Conservation (phyloP, 2,797 vertebrate species). For the Gadopsis marmoratus region DNA sequence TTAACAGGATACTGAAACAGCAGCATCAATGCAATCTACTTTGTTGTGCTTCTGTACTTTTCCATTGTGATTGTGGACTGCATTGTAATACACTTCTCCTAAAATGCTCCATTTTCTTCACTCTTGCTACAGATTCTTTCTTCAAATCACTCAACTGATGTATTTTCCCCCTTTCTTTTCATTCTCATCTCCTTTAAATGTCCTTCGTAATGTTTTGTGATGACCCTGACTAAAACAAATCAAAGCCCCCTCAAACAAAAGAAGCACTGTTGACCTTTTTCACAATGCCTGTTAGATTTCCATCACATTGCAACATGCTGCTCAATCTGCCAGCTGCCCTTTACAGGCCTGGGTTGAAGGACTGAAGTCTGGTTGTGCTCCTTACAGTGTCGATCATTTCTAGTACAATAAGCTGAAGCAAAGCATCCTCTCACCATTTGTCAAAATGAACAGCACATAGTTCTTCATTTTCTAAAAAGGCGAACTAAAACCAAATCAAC, state of each 20-base stretch:
- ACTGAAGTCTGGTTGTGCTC: neutral
- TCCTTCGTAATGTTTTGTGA: neutral
- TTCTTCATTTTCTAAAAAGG: conserved; percentile 35
- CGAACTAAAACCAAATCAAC: neutral
- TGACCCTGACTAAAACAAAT: conserved; percentile 3
- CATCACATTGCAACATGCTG: conserved; percentile 20
- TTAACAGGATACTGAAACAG: neutral
- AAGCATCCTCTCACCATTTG: neutral
- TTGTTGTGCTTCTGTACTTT: neutral
- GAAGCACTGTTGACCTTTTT: conserved; percentile 37
- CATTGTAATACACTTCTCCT: neutral
- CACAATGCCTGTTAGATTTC: conserved; percentile 33
- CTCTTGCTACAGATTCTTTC: neutral
- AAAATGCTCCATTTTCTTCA: neutral
- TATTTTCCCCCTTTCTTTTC: too few species aligned
- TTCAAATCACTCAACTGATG: too few species aligned
- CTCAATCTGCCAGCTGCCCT: conserved; percentile 27
- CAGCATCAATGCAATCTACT: neutral
- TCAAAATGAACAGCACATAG: conserved; percentile 11
- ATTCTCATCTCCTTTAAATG: neutral
- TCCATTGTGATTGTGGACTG: too few species aligned
- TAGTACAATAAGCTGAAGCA: neutral
- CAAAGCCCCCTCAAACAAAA: conserved; percentile 8
- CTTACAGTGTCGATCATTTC: neutral
- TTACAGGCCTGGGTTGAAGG: conserved; percentile 22